A percentile compares a stretch with the other conserved stretches of the same genome.
These are phyloP conservation scores for Pyrocoelia pectoralis DNA, from an alignment of 2,888 invertebrate genomes.

Conservation along the genomic window DNA sequence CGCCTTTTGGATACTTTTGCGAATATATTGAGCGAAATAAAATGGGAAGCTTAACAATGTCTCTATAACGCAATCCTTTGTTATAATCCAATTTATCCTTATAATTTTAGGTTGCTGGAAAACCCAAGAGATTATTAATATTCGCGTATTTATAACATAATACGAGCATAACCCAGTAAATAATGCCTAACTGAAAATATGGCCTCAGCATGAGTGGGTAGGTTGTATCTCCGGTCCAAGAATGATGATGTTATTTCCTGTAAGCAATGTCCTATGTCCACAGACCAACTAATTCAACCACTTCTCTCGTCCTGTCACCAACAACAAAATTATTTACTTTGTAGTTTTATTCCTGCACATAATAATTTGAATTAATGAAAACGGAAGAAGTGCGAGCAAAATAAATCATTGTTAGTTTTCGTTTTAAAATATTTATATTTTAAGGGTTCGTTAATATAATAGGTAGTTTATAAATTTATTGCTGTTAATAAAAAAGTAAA, in stretches of 20 bases:
- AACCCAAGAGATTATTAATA: not conserved
- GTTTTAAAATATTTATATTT: too few relatives aligned
- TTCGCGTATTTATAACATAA: not conserved
- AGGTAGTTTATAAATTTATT: too few relatives aligned
- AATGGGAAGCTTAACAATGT: not conserved
- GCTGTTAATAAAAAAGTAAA: too few relatives aligned
- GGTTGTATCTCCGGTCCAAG: slow-evolving; percentile 39
- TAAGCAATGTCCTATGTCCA: slow-evolving; percentile 30
- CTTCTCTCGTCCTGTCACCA: slow-evolving; percentile 23
- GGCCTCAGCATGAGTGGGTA: slow-evolving; percentile 17
- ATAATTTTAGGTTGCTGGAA: too few relatives aligned
- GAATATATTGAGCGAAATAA: not conserved
- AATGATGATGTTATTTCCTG: slow-evolving; percentile 43
- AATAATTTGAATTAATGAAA: slow-evolving; percentile 20
- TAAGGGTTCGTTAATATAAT: too few relatives aligned
- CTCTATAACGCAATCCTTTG: not conserved
- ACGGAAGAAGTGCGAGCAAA: too few relatives aligned
- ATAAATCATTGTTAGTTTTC: too few relatives aligned
- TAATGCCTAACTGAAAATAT: slow-evolving; percentile 2
- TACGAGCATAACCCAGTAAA: not conserved
- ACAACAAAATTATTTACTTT: slow-evolving; percentile 31
- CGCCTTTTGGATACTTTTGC: not conserved
- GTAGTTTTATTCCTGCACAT: slow-evolving; percentile 16
- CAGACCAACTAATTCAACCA: slow-evolving; percentile 24
- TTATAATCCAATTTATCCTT: too few relatives aligned